A percentile compares a stretch with the other conserved stretches of the same genome.
Evolutionary conservation across 2,797 vertebrate genomes (phyloP).

Genomic region (Typhlichthys eigenmanni): DNA sequence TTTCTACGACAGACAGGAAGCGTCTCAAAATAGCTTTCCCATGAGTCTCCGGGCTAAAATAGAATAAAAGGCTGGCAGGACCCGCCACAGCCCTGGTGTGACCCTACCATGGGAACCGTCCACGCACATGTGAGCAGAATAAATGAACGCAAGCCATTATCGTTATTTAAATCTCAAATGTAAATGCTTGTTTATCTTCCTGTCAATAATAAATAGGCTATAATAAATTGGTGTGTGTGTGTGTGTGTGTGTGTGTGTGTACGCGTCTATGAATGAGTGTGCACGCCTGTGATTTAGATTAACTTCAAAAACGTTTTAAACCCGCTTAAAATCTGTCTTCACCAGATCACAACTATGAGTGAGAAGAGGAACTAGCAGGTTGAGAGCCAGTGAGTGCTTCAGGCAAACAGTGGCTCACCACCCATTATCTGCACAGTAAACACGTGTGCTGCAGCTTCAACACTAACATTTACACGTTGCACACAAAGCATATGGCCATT

Average conservation of each 20-base stretch:
- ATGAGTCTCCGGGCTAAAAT: conserved; percentile 81
- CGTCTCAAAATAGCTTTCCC: conserved; percentile 82
- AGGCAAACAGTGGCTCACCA: conserved; percentile 53
- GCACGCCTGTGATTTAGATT: background rate
- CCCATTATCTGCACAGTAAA: conserved; percentile 55
- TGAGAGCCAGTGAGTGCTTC: conserved; percentile 51
- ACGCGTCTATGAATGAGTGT: background rate
- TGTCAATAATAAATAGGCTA: conserved; percentile 33
- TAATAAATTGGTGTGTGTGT: background rate
- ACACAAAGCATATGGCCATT: conserved; percentile 55
- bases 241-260: conserved; percentile 3
- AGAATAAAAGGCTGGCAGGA: conserved; percentile 69
- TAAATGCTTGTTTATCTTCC: conserved; percentile 38
- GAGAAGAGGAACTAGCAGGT: conserved; percentile 44
- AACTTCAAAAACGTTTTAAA: background rate
- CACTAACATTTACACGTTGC: conserved; percentile 67
- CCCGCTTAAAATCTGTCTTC: conserved; percentile 22
- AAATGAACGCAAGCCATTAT: conserved; percentile 38
- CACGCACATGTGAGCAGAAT: conserved; percentile 64
- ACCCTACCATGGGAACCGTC: conserved; percentile 81
- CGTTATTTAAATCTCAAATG: conserved; percentile 44
- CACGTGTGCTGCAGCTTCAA: conserved; percentile 46
- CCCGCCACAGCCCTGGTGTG: conserved; percentile 65
- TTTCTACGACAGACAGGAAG: conserved; percentile 70
- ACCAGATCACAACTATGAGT: conserved; percentile 16